Conservation (phyloP, 2,113 vertebrate genomes). For the Chaetura pelagica region DNA sequence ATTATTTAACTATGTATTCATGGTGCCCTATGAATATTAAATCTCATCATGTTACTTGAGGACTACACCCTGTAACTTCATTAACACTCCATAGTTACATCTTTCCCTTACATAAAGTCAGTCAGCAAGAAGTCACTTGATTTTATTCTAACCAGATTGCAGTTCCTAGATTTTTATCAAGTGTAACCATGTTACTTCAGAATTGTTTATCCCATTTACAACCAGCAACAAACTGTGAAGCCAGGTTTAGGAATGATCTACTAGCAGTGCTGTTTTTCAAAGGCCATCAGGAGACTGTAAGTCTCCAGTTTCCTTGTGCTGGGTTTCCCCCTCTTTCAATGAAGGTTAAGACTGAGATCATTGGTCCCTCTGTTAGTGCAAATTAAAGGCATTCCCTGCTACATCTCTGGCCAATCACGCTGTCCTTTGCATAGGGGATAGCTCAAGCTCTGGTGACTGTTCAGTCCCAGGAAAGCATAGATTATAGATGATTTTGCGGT, state of each 20-base stretch:
- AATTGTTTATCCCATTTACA: background rate
- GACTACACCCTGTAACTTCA: constrained; percentile 24
- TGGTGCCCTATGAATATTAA: background rate
- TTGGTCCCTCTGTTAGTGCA: background rate
- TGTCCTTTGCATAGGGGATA: background rate
- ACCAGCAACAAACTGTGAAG: background rate
- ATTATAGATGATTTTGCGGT: background rate
- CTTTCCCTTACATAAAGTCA: background rate
- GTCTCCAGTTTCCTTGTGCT: background rate
- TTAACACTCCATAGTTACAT: background rate
- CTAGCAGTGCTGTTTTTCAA: background rate
- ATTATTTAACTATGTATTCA: background rate
- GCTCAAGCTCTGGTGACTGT: background rate
- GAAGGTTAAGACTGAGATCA: background rate
- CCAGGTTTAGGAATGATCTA: background rate
- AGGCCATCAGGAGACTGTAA: background rate
- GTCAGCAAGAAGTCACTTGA: background rate
- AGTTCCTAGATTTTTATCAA: background rate
- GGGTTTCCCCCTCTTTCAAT: background rate
- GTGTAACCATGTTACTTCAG: background rate
- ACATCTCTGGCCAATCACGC: background rate
- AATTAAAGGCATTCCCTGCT: background rate
- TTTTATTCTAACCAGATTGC: background rate
- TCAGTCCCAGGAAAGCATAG: background rate
- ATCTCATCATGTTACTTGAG: background rate